Percentiles rank a stretch among this genome's conserved stretches.
Conservation (phyloP, 1,140 invertebrate genomes). For the Andricus grossulariae region DNA sequence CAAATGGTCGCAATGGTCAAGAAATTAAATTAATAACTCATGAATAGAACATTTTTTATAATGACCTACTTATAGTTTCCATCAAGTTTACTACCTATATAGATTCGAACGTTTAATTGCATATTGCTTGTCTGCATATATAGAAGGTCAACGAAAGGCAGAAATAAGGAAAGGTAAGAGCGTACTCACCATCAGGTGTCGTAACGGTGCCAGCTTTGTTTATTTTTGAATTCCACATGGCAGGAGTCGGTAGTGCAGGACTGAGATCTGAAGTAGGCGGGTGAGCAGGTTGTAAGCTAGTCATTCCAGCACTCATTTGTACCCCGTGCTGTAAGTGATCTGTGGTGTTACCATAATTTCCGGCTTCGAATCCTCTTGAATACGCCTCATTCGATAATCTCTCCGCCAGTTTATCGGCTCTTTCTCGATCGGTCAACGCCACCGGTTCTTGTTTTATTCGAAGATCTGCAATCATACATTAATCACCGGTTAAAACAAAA, state of each 20-base stretch:
- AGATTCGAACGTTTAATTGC: too few relatives aligned
- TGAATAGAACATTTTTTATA: too few relatives aligned
- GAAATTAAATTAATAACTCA: too few relatives aligned
- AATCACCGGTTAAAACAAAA: background rate
- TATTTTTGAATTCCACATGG: conserved; percentile 78
- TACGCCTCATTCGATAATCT: conserved; percentile 72
- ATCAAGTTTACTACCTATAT: too few relatives aligned
- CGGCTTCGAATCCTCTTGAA: conserved; percentile 62
- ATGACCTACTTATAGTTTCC: too few relatives aligned
- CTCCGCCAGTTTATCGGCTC: conserved; percentile 71
- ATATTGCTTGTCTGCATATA: too few relatives aligned
- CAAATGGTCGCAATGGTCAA: too few relatives aligned
- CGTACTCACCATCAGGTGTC: conserved; percentile 78
- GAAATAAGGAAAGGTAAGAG: background rate
- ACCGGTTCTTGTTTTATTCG: conserved; percentile 80
- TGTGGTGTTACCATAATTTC: conserved; percentile 63
- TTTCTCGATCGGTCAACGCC: conserved; percentile 73
- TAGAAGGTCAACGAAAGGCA: background rate
- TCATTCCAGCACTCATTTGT: conserved; percentile 62
- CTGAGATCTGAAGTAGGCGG: conserved; percentile 73
- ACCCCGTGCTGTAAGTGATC: conserved; percentile 64
- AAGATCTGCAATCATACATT: conserved; percentile 73
- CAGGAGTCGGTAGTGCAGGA: conserved; percentile 67
- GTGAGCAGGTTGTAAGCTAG: conserved; percentile 62
- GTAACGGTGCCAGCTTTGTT: conserved; percentile 78